Percentiles rank a stretch among this genome's conserved stretches.
These are phyloP conservation scores for Hoplostethus mediterraneus DNA, from an alignment of 2,797 vertebrate genomes.

Conservation along the genomic window DNA sequence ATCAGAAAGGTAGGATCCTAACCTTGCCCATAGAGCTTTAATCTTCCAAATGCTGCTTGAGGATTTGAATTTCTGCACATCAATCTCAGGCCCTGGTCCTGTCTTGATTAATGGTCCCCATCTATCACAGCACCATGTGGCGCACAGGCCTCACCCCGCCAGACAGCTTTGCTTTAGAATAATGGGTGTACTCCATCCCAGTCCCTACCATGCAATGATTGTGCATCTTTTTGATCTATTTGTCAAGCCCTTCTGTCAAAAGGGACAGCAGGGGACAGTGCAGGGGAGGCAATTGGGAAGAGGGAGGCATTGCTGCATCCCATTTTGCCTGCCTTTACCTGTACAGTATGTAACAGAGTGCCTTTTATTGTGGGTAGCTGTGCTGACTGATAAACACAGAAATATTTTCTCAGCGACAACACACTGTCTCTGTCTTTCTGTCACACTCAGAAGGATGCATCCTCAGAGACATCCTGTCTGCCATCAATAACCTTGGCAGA, in stretches of 20 bases:
- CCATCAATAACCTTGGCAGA: constrained; percentile 75
- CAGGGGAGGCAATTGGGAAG: constrained; percentile 57
- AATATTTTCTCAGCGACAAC: constrained; percentile 56
- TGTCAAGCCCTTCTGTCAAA: constrained; percentile 77
- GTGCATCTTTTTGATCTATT: constrained; percentile 82
- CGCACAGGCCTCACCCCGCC: constrained; percentile 75
- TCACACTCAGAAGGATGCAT: constrained; percentile 65
- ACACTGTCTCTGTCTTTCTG: constrained; percentile 47
- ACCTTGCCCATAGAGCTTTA: constrained; percentile 83
- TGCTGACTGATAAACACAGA: constrained; percentile 70
- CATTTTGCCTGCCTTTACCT: constrained; percentile 43
- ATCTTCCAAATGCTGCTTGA: constrained; percentile 86
- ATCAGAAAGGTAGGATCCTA: constrained; percentile 64
- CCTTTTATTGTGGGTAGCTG: constrained; percentile 62
- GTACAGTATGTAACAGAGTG: constrained; percentile 50
- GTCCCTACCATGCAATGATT: constrained; percentile 79
- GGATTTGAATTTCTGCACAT: constrained; percentile 87
- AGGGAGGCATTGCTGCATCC: constrained; percentile 51
- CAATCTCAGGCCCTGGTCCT: constrained; percentile 79
- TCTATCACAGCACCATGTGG: constrained; percentile 83
- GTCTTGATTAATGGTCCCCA: constrained; percentile 86
- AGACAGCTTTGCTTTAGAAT: constrained; percentile 87
- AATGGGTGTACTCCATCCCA: constrained; percentile 81
- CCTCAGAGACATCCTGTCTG: constrained; percentile 70
- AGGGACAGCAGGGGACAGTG: constrained; percentile 71